A percentile compares a stretch with the other conserved stretches of the same genome.
Conservation (phyloP, 1,140 invertebrate species). For the Scaptomyza graminum region DNA sequence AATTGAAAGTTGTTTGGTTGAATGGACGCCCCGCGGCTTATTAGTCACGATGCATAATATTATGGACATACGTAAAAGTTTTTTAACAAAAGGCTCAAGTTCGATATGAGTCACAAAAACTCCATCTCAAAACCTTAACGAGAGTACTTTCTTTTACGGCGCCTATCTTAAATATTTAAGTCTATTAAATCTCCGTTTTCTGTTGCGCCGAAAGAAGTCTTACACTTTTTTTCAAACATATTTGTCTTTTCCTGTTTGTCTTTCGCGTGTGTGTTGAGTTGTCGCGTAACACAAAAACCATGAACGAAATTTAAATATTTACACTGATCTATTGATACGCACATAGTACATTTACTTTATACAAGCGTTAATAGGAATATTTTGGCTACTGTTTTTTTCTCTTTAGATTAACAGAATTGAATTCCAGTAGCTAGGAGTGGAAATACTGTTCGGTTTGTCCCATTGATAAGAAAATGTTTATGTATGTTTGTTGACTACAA, state of each 20-base stretch:
- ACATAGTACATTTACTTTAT: constrained; percentile 49
- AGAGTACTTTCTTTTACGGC: constrained; percentile 24
- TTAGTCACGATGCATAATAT: constrained; percentile 69
- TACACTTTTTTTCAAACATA: constrained; percentile 57
- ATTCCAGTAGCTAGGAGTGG: constrained; percentile 62
- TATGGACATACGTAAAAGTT: constrained; percentile 63
- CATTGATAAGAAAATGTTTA: constrained; percentile 31
- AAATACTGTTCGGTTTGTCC: constrained; percentile 24
- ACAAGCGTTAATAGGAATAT: constrained; percentile 59
- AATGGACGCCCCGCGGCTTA: constrained; percentile 66
- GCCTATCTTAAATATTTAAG: constrained; percentile 38
- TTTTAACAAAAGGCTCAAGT: constrained; percentile 36
- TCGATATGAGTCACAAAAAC: constrained; percentile 16
- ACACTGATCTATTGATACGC: constrained; percentile 61
- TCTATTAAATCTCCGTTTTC: constrained; percentile 48
- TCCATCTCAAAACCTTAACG: constrained; percentile 3
- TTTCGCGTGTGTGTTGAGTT: constrained; percentile 31
- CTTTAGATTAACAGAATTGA: constrained; percentile 59
- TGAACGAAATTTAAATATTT: constrained; percentile 69
- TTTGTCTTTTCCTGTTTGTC: constrained; percentile 47
- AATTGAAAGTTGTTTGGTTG: constrained; percentile 69
- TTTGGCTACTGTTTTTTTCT: constrained; percentile 69
- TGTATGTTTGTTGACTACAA: constrained; percentile 1
- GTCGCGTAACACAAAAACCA: constrained; percentile 44
- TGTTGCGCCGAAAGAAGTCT: constrained; percentile 63